Evolutionary conservation across 2,888 invertebrate species (phyloP), one percentile per base, ranked within the genome.

Genomic region (Ganaspis brasiliensis): DNA sequence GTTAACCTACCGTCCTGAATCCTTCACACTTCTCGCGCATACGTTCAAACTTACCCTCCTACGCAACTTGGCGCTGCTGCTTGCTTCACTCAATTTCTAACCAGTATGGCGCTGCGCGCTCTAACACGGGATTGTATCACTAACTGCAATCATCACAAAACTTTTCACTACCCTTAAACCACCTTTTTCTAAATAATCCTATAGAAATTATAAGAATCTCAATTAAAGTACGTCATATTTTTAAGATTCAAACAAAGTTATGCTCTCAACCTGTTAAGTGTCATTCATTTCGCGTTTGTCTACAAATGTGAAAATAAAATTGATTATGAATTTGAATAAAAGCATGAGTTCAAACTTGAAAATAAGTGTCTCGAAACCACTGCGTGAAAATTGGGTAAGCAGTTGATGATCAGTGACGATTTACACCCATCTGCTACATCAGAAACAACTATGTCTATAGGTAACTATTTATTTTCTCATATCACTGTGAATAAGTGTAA

Each of bases 31-130:
- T 10, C 21, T 72, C 72, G 55, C 35, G 55, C 78, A 78, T 72
- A 73, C 75, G 78, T 72, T 63, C 67, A 31, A n/a, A 52, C 59
- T 74, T 56, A 78, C 79, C 63, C 77, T 73, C 78, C 79, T 79
- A 82, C 74, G 76, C 84, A 35, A 74, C 78, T 77, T 75, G 86
- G 84, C 85, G 85, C 87, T 87, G 87, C 86, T 86, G 83, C 85
- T 84, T 87, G 85, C 86, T 86, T 89, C 89, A 89, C 88, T 91
- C 90, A 89, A 90, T 91, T 88, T 86, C 85, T 81, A 85, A 86
- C 86, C 88, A 91, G 90, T 90, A 89, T 90, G 90, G 89, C 91
- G 89, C 89, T 88, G 87, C 87, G 89, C 89, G 90, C 87, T 88
- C 86, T 81, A 83, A 83, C 86, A 87, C 87, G 79, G 81, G 81